These are phyloP conservation scores for Sebastes goodei DNA, from an alignment of 2,797 vertebrate species.

Conservation along the genomic window DNA sequence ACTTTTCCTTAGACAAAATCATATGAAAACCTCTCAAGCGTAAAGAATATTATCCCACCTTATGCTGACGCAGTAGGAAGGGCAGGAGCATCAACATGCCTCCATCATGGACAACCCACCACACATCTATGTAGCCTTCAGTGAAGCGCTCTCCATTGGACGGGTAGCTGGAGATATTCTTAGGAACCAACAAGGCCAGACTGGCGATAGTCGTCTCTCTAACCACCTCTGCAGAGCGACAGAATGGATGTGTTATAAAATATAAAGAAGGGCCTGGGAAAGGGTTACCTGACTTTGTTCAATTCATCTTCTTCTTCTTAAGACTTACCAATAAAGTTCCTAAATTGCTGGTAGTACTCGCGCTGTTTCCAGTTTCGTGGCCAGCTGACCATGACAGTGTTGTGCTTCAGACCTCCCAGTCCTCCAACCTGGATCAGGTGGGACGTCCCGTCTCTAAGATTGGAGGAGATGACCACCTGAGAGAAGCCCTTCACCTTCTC, in stretches of 20 bases:
- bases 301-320: not conserved
- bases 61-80: constrained; percentile 96
- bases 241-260: not conserved
- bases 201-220: constrained; percentile 94
- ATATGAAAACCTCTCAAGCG: not conserved
- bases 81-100: constrained; percentile 99
- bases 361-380: constrained; percentile 95
- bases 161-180: constrained; percentile 94
- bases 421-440: constrained; percentile 96
- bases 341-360: constrained; percentile 90
- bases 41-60: constrained; percentile 78
- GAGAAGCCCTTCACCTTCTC: constrained; percentile 98
- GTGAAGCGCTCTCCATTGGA: constrained; percentile 96
- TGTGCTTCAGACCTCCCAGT: constrained; percentile 95
- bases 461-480: constrained; percentile 95
- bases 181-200: constrained; percentile 93
- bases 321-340: constrained; percentile 92
- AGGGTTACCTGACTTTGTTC: not conserved
- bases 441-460: constrained; percentile 94
- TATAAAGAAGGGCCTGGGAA: not conserved
- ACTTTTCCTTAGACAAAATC: not conserved
- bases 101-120: constrained; percentile 98
- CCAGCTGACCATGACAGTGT: constrained; percentile 94
- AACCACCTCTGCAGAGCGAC: constrained; percentile 84
- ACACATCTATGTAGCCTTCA: constrained; percentile 96